phyloP scores from a whole-genome alignment of 2,888 invertebrate genomes.

The Tetramorium bicarinatum region DNA sequence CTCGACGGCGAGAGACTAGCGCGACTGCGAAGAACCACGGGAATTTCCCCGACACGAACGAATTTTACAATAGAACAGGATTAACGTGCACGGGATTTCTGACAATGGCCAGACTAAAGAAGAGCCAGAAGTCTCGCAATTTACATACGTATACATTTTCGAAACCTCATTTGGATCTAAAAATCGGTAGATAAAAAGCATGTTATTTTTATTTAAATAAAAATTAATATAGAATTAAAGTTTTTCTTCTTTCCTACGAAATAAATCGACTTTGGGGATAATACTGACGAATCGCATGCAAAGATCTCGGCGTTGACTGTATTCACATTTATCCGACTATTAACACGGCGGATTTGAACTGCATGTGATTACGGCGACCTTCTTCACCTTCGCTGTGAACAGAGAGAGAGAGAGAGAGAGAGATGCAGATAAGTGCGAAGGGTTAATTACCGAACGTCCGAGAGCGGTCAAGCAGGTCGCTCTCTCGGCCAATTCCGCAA shows the following conservation, averaged over 20 bases:
- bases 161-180: background rate
- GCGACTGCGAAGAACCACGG: slow-evolving; percentile 24
- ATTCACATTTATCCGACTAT: slow-evolving; percentile 26
- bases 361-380: slow-evolving; percentile 31
- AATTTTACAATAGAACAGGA: slow-evolving; percentile 25
- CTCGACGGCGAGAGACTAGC: slow-evolving; percentile 6
- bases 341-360: slow-evolving; percentile 22
- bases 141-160: background rate
- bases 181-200: background rate
- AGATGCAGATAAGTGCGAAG: slow-evolving; percentile 35
- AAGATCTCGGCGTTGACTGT: slow-evolving; percentile 1
- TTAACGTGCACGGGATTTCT: background rate
- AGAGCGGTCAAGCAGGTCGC: slow-evolving; percentile 40
- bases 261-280: background rate
- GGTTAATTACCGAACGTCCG: slow-evolving; percentile 56
- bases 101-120: background rate
- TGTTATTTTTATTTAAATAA: background rate
- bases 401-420: slow-evolving; percentile 21
- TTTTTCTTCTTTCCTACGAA: background rate
- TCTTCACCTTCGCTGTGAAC: slow-evolving; percentile 27
- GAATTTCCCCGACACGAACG: slow-evolving; percentile 7
- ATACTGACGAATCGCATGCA: background rate
- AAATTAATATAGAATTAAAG: background rate
- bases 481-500: slow-evolving; percentile 44
- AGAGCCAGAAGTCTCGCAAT: background rate